Conservation (phyloP, 2,888 invertebrate genomes). For the Microctonus hyperodae region DNA sequence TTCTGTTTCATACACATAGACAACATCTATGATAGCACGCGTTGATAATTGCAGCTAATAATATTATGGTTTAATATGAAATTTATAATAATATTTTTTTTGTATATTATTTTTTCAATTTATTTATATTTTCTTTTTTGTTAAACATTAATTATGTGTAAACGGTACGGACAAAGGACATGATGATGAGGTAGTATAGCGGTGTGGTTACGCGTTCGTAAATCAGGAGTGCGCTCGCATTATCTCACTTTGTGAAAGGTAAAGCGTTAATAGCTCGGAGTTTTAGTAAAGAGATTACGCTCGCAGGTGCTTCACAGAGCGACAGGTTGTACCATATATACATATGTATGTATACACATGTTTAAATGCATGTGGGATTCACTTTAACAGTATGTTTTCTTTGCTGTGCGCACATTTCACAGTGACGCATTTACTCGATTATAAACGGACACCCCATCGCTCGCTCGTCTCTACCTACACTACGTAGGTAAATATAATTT, state of each 20-base stretch:
- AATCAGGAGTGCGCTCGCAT: background rate
- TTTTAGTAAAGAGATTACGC: slow-evolving; percentile 24
- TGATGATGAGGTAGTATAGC: too few species aligned
- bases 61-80: background rate
- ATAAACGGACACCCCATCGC: slow-evolving; percentile 27
- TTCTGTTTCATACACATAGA: background rate
- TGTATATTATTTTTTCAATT: background rate
- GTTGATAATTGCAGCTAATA: background rate
- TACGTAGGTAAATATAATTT: background rate
- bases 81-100: background rate
- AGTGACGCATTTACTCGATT: slow-evolving; percentile 25
- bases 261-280: slow-evolving; percentile 20
- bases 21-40: background rate
- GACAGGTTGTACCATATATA: slow-evolving; percentile 16
- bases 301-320: slow-evolving; percentile 13
- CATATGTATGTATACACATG: background rate
- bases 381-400: slow-evolving; percentile 1
- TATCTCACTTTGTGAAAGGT: slow-evolving; percentile 16
- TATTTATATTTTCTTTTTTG: background rate
- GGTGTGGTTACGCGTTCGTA: slow-evolving; percentile 1
- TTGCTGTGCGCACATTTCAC: slow-evolving; percentile 17
- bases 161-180: background rate
- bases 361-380: background rate
- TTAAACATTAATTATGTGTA: slow-evolving; percentile 4
- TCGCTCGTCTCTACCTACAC: slow-evolving; percentile 11